phyloP scores from a whole-genome alignment of 2,888 invertebrate species.

The Zhuqinia jingwanae region DNA sequence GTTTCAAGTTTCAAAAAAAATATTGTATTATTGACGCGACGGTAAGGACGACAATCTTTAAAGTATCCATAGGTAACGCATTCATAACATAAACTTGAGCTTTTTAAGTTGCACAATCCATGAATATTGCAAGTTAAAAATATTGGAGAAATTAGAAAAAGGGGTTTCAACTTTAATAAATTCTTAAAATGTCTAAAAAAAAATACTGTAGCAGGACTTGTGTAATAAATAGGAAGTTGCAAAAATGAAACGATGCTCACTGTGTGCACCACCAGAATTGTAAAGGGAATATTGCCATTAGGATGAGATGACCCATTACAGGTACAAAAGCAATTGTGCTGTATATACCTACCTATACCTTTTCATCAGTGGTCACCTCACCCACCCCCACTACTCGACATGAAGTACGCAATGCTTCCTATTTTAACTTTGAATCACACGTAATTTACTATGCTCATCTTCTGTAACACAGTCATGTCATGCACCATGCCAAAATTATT shows the following conservation, averaged over 20 bases:
- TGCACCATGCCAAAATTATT: constrained; percentile 50
- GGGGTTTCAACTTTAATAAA: constrained; percentile 26
- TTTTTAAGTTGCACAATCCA: too few species aligned
- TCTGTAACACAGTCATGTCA: constrained; percentile 31
- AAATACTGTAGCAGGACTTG: background rate
- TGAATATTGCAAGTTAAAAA: too few species aligned
- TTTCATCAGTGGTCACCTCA: too few species aligned
- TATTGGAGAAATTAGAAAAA: too few species aligned
- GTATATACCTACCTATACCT: background rate
- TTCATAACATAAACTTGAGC: too few species aligned
- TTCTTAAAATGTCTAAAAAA: constrained; percentile 34
- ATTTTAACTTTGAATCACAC: constrained; percentile 20
- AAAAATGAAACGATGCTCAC: background rate
- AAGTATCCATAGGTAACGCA: background rate
- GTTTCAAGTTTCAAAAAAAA: background rate
- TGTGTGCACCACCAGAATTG: background rate
- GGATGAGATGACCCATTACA: constrained; percentile 33
- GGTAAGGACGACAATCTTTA: constrained; percentile 4
- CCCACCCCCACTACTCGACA: too few species aligned
- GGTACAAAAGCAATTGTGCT: constrained; percentile 3
- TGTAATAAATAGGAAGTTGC: background rate
- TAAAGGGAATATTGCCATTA: background rate
- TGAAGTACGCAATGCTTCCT: constrained; percentile 3
- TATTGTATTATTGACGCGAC: background rate
- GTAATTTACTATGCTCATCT: background rate